Base-by-base conservation (phyloP, 23 tunicate species). In the Ciona savignyi region DNA sequence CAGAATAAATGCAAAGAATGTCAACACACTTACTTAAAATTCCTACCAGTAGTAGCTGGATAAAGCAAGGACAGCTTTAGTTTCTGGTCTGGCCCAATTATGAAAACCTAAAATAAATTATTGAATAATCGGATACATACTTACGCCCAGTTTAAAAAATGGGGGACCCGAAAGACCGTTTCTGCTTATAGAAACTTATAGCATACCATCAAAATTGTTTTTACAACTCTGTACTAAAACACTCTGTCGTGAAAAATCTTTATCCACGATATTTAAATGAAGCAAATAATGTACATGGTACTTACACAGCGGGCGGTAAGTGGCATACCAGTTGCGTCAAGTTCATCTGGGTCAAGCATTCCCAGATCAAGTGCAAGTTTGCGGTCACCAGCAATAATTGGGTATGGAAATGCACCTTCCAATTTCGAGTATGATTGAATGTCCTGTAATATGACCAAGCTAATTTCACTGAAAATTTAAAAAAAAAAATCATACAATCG, bases 1-100 rank as follows among this genome's bases (percentile, higher is more conserved):
- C n/a, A n/a, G n/a, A n/a, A n/a, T n/a, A n/a, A n/a, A n/a, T n/a
- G n/a, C n/a, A n/a, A n/a, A 49, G 25, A 25, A 15, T 65, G 23
- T 15, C 69, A 29, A 69, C 27, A n/a, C 71, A 81, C 89, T 70
- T 67, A 85, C 91, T 81, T 77, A 60, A 95, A 81, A 69, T 95
- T 95, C 68, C 96, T 71, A 27, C 99, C 99, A 66, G 99, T 95
- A 21, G 99, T 89, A 3, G 99, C 96, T 20, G 99, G 99, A 88
- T 95, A 95, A 4, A 88, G 85, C 20, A 95, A 78, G 1, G 96
- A 91, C 28, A 95, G 81, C 66, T 88, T 95, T 70, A 95, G 69
- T 32, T 88, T 95, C 80, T 84, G 84, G 77, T 95, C 99, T 25
- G 92, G 86, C n/a, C 85, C 87, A 26, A 95, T 74, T 27, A 95